Conservation (phyloP, 1,140 invertebrate species). For the Acromyrmex heyeri region DNA sequence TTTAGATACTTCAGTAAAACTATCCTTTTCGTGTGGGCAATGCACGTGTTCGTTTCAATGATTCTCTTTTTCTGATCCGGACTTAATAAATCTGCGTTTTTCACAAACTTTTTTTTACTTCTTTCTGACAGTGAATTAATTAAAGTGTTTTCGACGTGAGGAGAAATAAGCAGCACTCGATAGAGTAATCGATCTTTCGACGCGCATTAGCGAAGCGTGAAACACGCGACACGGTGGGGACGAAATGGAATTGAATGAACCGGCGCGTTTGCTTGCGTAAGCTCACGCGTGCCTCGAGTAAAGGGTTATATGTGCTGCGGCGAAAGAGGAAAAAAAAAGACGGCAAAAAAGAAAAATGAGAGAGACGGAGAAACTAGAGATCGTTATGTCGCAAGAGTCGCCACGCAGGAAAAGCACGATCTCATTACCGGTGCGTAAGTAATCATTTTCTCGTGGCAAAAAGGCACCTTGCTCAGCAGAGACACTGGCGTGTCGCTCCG, state of each 20-base stretch:
- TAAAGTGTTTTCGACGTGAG: not conserved
- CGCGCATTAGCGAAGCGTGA: conserved; percentile 58
- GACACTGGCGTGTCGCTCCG: conserved; percentile 17
- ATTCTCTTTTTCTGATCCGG: not conserved
- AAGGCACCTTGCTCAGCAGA: conserved; percentile 20
- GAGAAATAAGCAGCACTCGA: conserved; percentile 12
- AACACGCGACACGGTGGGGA: conserved; percentile 34
- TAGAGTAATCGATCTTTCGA: conserved; percentile 46
- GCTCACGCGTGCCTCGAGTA: conserved; percentile 24
- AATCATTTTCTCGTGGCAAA: conserved; percentile 46
- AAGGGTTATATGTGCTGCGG: not conserved
- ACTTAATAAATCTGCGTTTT: not conserved
- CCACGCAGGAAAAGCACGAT: conserved; percentile 43
- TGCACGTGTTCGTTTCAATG: not conserved
- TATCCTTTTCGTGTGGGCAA: not conserved
- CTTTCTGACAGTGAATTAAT: not conserved
- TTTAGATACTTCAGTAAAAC: too few species aligned
- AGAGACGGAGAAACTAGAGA: not conserved
- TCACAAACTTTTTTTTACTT: not conserved
- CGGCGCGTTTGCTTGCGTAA: conserved; percentile 37
- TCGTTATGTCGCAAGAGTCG: conserved; percentile 31
- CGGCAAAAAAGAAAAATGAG: not conserved
- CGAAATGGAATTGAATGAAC: conserved; percentile 59
- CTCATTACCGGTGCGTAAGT: conserved; percentile 45
- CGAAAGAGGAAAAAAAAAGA: not conserved